Conservation (phyloP, 37 sponge, comb jelly and placozoan genomes). For the Halisarca cf. caerulea region DNA sequence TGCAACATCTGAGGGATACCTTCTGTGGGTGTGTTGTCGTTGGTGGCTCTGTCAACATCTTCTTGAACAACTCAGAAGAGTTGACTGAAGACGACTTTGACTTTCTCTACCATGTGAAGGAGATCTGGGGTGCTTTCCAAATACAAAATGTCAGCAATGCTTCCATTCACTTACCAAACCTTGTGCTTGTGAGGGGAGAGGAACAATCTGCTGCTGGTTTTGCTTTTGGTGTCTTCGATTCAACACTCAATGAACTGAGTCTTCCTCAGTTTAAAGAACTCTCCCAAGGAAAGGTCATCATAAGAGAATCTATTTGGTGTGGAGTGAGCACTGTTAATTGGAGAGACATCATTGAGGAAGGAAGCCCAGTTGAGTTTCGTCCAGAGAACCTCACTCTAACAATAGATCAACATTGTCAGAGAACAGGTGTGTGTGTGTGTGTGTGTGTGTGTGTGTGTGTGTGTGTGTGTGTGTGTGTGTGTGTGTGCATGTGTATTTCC, state of each 20-base stretch:
- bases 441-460: too few species aligned
- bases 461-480: too few species aligned
- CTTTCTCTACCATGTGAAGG: constrained; percentile 49
- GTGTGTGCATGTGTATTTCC: too few species aligned
- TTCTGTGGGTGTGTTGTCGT: constrained; percentile 71
- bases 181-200: constrained; percentile 54
- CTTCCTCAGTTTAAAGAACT: constrained; percentile 66
- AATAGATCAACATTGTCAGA: too few species aligned
- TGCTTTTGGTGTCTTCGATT: constrained; percentile 14
- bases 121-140: constrained; percentile 37
- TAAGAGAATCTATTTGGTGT: constrained; percentile 36
- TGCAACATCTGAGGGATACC: constrained; percentile 18
- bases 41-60: constrained; percentile 45
- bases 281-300: constrained; percentile 27
- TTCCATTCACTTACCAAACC: constrained; percentile 42
- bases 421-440: too few species aligned
- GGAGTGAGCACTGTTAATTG: constrained; percentile 48
- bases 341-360: constrained; percentile 50
- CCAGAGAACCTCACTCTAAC: background rate
- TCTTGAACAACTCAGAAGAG: background rate
- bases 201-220: background rate
- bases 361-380: background rate
- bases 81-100: constrained; percentile 54
- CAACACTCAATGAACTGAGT: constrained; percentile 13
- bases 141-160: constrained; percentile 30